phyloP scores from a whole-genome alignment of 92 coral and sea anemone species.

The Porites divaricata region DNA sequence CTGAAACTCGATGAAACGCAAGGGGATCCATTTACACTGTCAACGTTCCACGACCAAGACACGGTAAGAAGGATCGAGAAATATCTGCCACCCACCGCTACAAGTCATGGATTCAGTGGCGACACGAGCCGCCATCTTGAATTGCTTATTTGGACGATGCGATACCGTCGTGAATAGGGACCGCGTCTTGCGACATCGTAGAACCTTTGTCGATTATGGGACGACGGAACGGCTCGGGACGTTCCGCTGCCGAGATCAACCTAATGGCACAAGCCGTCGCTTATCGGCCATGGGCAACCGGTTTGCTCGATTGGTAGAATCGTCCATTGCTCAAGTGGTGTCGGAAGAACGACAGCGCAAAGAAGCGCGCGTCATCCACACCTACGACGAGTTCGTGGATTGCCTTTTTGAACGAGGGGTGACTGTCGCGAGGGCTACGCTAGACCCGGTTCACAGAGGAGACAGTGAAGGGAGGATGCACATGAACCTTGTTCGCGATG shows the following conservation, averaged over 20 bases:
- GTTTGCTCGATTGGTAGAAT: constrained; percentile 3
- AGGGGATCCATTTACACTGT: neutral
- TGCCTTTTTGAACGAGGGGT: constrained; percentile 12
- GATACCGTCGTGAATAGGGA: constrained; percentile 14
- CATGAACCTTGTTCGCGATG: neutral
- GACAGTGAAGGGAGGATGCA: neutral
- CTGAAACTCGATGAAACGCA: neutral
- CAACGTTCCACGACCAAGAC: neutral
- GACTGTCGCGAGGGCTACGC: constrained; percentile 1
- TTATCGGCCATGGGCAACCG: constrained; percentile 21
- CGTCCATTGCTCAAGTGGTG: neutral
- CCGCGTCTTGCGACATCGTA: constrained; percentile 3
- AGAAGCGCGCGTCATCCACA: neutral
- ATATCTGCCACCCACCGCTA: neutral
- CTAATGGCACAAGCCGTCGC: neutral
- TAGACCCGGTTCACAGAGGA: neutral
- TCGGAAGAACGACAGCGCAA: constrained; percentile 13
- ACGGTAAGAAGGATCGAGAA: constrained; percentile 19
- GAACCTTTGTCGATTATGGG: constrained; percentile 6
- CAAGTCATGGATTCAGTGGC: neutral
- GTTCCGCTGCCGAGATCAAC: neutral
- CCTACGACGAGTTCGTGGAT: constrained; percentile 4
- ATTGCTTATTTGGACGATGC: neutral
- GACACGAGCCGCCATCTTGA: neutral
- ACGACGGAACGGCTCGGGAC: constrained; percentile 1